phyloP scores from a whole-genome alignment of 2,797 vertebrate species.

The Epinephelus awoara region DNA sequence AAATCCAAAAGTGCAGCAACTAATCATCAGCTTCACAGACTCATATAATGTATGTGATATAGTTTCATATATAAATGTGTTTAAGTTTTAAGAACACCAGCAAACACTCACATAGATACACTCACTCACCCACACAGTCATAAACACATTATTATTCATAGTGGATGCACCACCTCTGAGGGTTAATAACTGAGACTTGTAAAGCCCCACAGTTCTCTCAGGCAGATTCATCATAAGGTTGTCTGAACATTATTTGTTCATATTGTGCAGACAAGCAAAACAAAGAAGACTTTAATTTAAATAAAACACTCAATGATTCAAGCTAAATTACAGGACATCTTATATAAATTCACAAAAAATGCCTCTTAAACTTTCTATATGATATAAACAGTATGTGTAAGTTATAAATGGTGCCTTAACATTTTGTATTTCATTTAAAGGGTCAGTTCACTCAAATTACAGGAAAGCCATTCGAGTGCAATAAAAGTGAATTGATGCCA shows the following conservation, averaged over 20 bases:
- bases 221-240: slow-evolving; percentile 4
- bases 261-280: neutral
- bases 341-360: neutral
- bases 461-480: neutral
- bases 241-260: neutral
- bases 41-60: neutral
- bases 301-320: slow-evolving; percentile 1
- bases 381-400: neutral
- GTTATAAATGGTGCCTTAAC: neutral
- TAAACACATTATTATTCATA: slow-evolving; percentile 15
- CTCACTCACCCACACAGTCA: slow-evolving; percentile 39
- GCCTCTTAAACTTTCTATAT: neutral
- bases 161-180: neutral
- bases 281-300: neutral
- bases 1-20: neutral
- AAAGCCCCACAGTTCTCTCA: neutral
- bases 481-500: neutral
- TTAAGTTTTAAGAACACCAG: slow-evolving; percentile 11
- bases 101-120: slow-evolving; percentile 40
- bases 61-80: slow-evolving; percentile 15
- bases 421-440: slow-evolving; percentile 30
- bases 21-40: slow-evolving; percentile 16
- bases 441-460: slow-evolving; percentile 39
- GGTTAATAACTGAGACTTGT: slow-evolving; percentile 5
- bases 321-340: neutral